Percentiles rank a stretch among this genome's conserved stretches.
Evolutionary conservation across 2,113 vertebrate genomes (phyloP).

Genomic region (Epinephelus moara): DNA sequence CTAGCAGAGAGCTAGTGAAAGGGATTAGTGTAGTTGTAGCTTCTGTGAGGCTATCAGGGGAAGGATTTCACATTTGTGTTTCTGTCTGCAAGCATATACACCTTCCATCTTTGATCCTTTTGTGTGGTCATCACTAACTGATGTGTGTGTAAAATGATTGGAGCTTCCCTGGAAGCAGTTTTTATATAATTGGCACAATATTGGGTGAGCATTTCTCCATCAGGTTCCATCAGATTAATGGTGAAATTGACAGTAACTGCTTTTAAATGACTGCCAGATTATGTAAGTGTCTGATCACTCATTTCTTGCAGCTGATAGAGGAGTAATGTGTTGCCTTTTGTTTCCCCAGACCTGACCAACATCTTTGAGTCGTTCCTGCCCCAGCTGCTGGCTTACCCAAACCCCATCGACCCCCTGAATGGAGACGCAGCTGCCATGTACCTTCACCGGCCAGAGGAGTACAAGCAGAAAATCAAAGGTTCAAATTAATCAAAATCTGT

Average conservation of each 20-base stretch:
- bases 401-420: slow-evolving; percentile 98
- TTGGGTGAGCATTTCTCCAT: neutral
- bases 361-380: slow-evolving; percentile 99
- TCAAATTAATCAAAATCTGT: neutral
- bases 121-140: neutral
- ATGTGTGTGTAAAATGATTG: neutral
- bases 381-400: slow-evolving; percentile 97
- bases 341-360: slow-evolving; percentile 94
- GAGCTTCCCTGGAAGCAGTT: neutral
- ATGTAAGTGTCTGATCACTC: neutral
- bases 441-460: slow-evolving; percentile 98
- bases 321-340: neutral
- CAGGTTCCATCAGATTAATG: neutral
- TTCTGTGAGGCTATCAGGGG: neutral
- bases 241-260: neutral
- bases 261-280: neutral
- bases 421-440: slow-evolving; percentile 99
- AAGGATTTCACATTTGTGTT: slow-evolving; percentile 13
- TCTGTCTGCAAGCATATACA: neutral
- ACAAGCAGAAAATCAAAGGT: slow-evolving; percentile 99
- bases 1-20: slow-evolving; percentile 33
- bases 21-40: slow-evolving; percentile 18
- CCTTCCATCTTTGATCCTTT: neutral
- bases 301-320: neutral
- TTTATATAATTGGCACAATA: neutral